phyloP scores from a whole-genome alignment of 2,113 vertebrate genomes.

The Gallinago paraguaiae region DNA sequence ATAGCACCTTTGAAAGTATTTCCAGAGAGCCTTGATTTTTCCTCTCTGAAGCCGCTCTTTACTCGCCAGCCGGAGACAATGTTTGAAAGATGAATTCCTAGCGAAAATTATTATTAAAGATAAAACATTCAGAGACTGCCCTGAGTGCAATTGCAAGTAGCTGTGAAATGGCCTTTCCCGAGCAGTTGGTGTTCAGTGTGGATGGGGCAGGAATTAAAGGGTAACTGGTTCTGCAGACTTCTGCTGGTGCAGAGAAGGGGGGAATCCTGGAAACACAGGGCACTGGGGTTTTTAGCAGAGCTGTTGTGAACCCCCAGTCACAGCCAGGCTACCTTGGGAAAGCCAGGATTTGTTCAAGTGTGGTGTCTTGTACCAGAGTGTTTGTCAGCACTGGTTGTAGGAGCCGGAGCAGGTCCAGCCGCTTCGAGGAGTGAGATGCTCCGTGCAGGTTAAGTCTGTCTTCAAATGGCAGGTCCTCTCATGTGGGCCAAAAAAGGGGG shows the following conservation, averaged over 20 bases:
- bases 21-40: constrained; percentile 3
- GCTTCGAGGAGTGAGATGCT: fast-evolving
- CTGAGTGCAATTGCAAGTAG: background rate
- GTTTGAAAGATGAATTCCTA: constrained; percentile 8
- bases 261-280: background rate
- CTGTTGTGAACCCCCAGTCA: background rate
- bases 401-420: background rate
- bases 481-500: background rate
- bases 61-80: background rate
- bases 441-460: background rate
- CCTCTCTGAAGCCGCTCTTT: constrained; percentile 21
- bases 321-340: background rate
- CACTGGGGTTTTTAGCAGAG: background rate
- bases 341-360: background rate
- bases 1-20: constrained; percentile 28
- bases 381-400: background rate
- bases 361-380: background rate
- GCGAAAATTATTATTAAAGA: constrained; percentile 1
- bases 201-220: background rate
- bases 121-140: constrained; percentile 14
- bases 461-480: background rate
- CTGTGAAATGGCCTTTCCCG: constrained; percentile 10
- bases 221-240: background rate
- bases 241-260: background rate
- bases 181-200: background rate